Evolutionary conservation across 2,888 invertebrate genomes (phyloP), one percentile per base, ranked within the genome.

Genomic region (Deilephila elpenor): DNA sequence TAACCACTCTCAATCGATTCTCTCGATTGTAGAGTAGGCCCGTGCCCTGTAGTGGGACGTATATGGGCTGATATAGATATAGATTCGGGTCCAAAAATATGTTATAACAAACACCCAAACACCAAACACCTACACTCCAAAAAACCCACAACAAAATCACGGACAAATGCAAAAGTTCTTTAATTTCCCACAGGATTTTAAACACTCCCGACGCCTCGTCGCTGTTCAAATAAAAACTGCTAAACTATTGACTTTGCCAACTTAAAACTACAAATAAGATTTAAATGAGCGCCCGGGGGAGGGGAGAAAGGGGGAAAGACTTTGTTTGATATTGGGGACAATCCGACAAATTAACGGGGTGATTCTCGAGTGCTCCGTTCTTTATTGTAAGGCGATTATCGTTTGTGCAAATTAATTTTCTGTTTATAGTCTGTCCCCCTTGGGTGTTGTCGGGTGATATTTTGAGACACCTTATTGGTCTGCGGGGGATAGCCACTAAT

Each of bases 211-310:
- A 62, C 61, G 72, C 61, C 53, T 53, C 56, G 62, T 14, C 51
- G n/a, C 62, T 51, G 11, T 29, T n/a, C 62, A 71, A 59, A 71
- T 44, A 71, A 60, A 70, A 56, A 51, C 44, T 44, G 37, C 61
- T 44, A 85, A 88, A 87, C 87, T 93, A 85, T 93, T 93, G 91
- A 91, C 92, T 90, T 83, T 86, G 88, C 85, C 81, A 89, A 92
- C 91, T 92, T 85, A 93, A 92, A 92, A 88, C 89, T 91, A 92
- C 93, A 94, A 94, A 94, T 94, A 93, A 89, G 93, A 91, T 93
- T 91, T 90, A 84, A 91, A 93, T 91, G 90, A 91, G 86, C 76
- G 88, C 79, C 70, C 73, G 72, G 76, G 78, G 73, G 70, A n/a
- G 19, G n/a, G 56, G 56, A 0, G 8, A 25, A 6, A 14, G 25